Evolutionary conservation across 2,888 invertebrate genomes (phyloP).

Genomic region (Caenorhabditis sulstoni): DNA sequence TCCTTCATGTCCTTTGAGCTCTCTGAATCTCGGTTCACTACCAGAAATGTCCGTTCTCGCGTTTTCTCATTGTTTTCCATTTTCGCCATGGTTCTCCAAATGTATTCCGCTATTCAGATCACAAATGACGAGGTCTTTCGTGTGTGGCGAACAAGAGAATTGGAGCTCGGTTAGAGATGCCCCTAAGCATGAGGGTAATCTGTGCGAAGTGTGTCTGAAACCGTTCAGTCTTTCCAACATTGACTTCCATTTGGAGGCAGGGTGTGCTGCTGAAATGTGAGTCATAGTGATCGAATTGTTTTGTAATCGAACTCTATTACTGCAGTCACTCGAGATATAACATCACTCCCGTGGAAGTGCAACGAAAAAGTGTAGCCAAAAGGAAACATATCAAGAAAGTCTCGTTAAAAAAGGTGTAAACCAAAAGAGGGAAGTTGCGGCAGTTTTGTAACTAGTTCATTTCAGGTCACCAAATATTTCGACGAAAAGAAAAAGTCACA

Average conservation of each 20-base stretch:
- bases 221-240: slow-evolving; percentile 47
- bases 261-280: slow-evolving; percentile 55
- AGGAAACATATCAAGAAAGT: background rate
- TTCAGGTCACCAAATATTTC: too few relatives aligned
- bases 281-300: background rate
- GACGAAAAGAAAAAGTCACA: too few relatives aligned
- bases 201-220: slow-evolving; percentile 50
- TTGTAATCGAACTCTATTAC: background rate
- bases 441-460: too few relatives aligned
- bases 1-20: slow-evolving; percentile 8
- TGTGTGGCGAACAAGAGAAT: too few relatives aligned
- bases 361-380: background rate
- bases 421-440: background rate
- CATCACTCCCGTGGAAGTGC: slow-evolving; percentile 1
- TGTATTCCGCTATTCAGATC: too few relatives aligned
- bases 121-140: too few relatives aligned
- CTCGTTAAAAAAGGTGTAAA: background rate
- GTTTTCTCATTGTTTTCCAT: background rate
- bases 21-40: slow-evolving; percentile 5
- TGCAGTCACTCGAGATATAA: slow-evolving; percentile 24
- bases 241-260: slow-evolving; percentile 49
- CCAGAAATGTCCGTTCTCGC: background rate
- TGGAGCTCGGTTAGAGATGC: too few relatives aligned
- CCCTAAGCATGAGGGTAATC: background rate
- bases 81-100: slow-evolving; percentile 6